Evolutionary conservation across 2,113 vertebrate genomes (phyloP).

Genomic region (Callionymus lyra): DNA sequence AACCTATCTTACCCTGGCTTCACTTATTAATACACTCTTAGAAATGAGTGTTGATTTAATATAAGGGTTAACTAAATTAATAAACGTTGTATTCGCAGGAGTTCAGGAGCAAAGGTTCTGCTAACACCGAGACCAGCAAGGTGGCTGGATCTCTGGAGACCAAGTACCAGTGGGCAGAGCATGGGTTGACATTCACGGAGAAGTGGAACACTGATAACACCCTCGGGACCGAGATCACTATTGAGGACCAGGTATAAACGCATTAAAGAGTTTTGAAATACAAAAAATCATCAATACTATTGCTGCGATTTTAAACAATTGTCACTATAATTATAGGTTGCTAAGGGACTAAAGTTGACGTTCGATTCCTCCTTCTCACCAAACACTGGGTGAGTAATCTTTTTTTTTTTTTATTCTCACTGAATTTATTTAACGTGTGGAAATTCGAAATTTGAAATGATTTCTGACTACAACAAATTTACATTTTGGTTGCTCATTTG

Average conservation of each 20-base stretch:
- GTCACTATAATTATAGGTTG: constrained; percentile 63
- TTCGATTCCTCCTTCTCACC: constrained; percentile 96
- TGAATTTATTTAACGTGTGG: neutral
- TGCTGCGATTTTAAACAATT: neutral
- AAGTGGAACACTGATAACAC: constrained; percentile 99
- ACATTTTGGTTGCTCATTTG: neutral
- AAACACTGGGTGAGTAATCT: constrained; percentile 85
- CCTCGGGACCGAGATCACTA: constrained; percentile 85
- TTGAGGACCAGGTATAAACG: constrained; percentile 64
- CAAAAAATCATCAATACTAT: neutral
- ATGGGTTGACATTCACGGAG: constrained; percentile 89
- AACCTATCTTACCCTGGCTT: too few species aligned
- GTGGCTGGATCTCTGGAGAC: constrained; percentile 91
- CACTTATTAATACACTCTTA: too few species aligned
- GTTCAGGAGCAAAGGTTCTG: constrained; percentile 91
- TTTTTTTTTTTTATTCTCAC: neutral
- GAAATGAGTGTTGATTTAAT: too few species aligned
- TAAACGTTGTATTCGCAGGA: constrained; percentile 68
- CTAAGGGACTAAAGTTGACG: constrained; percentile 88
- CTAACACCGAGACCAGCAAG: constrained; percentile 92
- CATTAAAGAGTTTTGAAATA: neutral
- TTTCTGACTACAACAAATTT: neutral
- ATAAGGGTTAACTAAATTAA: too few species aligned
- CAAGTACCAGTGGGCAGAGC: constrained; percentile 91
- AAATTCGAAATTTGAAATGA: neutral